Base-by-base conservation (phyloP, 2,113 vertebrate species). In the Crotalus viridis region DNA sequence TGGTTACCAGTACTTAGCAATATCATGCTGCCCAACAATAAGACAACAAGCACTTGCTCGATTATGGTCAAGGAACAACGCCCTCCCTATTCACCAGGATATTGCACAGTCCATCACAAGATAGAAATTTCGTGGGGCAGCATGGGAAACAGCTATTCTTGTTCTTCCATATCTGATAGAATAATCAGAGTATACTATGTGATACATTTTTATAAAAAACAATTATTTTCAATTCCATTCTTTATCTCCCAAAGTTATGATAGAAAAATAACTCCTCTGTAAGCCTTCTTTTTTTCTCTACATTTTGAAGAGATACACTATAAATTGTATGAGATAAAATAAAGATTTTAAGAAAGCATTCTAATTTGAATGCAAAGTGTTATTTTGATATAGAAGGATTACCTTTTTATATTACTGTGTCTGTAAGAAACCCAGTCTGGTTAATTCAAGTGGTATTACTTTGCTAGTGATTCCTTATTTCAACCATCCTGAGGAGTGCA, bases 361-460 rank as follows among this genome's bases (percentile, higher is more conserved):
- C 86, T 96, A 87, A 94, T 95, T 93, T 93, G 96, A 96, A 96
- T 96, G 91, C 51, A 96, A 94, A 96, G 46, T 95, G 89, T 54
- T 54, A 3, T 64, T 24, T 9, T 22, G n/a, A 87, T 94, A 33
- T 88, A 92, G 61, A 88, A 26, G 88, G 90, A 87, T 96, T 95
- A 96, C 94, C 94, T 95, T 95, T 95, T 96, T 95, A 95, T 95
- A 95, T 96, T 96, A 93, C 89, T 64, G 93, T 92, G 10, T 2
- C 24, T 91, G 93, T 93, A 96, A 93, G 88, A 88, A 95, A 93
- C 92, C 87, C 94, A 94, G 93, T 7, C 48, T 96, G 90, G 91
- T 92, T 91, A 94, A 61, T 61, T 28, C 10, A 61, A 69, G 64
- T n/a, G 28, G 28, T 69, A 17, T 33, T 69, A 69, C 28, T 69